Conservation (phyloP, 2,797 vertebrate species). For the Pteropus rufus region DNA sequence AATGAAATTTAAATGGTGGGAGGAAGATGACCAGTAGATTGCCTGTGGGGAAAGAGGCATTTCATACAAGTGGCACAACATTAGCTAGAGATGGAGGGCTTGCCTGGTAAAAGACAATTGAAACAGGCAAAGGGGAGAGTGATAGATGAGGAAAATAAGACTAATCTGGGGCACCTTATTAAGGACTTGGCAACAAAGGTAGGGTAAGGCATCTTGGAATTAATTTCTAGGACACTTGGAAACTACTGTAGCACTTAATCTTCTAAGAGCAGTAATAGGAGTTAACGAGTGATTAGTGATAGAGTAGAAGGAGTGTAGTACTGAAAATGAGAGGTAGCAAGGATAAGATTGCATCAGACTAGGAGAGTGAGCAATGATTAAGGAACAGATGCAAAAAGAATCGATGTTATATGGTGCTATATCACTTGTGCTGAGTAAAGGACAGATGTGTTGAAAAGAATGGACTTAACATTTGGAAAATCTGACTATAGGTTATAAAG, state of each 20-base stretch:
- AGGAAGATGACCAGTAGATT: conserved; percentile 18
- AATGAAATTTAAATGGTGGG: not conserved
- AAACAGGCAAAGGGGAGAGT: not conserved
- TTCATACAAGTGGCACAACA: not conserved
- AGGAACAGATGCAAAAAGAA: conserved; percentile 14
- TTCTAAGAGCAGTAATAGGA: conserved; percentile 59
- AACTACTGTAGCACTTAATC: conserved; percentile 52
- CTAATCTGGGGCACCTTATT: conserved; percentile 33
- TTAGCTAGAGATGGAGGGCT: not conserved
- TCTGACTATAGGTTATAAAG: conserved; percentile 14
- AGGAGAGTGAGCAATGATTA: not conserved
- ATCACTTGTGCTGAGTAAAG: conserved; percentile 9
- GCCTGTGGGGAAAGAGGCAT: not conserved
- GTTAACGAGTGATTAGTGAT: conserved; percentile 61
- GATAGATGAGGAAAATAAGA: not conserved
- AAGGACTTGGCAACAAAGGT: conserved; percentile 42
- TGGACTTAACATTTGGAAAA: conserved; percentile 3
- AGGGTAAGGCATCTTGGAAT: conserved; percentile 59
- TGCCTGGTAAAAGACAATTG: not conserved
- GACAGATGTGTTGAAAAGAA: conserved; percentile 8
- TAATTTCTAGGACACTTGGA: conserved; percentile 71
- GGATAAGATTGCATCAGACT: conserved; percentile 17
- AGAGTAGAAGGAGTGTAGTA: conserved; percentile 48
- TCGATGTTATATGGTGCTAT: not conserved
- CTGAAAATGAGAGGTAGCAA: conserved; percentile 47